Evolutionary conservation across 2,888 invertebrate genomes (phyloP), one percentile per base, ranked within the genome.

Genomic region (Dioctria rufipes): DNA sequence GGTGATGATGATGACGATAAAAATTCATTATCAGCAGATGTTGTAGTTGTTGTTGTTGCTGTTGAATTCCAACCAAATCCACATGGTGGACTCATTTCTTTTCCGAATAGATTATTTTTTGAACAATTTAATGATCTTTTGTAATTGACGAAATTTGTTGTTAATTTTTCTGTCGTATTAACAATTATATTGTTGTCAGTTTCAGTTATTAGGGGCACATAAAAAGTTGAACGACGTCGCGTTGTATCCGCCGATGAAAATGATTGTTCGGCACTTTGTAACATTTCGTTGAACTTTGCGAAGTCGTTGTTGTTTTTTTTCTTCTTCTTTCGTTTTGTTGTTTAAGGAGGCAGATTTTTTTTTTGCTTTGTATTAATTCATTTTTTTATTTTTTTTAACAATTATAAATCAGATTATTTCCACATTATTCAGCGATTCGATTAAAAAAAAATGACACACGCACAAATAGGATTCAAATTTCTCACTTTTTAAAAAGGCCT

Each of bases 151-250:
- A 66, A 71, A 80, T 61, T 80, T 51, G 80, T 37, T 51, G 80
- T 37, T 49, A 80, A 43, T 61, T 80, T 80, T 13, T 80, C 80
- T 11, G 80, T 49, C 8, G 69, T 78, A 5, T 63, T 77, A 11
- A 69, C 82, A 66, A 81, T 69, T 3, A 81, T 75, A 58, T 81
- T 82, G 25, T 25, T 25, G 80, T 84, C 83, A 87, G 87, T 87
- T 79, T 88, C 89, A 46, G 88, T 88, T 6, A 88, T 87, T 84
- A 94, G 89, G 83, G 94, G 93, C 83, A 94, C 93, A 89, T 94
- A 94, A 89, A 94, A 94, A 83, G 94, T 93, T 71, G 94, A 94
- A 83, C 94, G 91, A 82, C 94, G 91, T 73, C 92, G 90, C 39
- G 84, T 81, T 37, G 83, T 82, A 40, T 83, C 83, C 63, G 82